These are phyloP conservation scores for Neogale vison DNA, from an alignment of 2,113 vertebrate species.

Conservation along the genomic window DNA sequence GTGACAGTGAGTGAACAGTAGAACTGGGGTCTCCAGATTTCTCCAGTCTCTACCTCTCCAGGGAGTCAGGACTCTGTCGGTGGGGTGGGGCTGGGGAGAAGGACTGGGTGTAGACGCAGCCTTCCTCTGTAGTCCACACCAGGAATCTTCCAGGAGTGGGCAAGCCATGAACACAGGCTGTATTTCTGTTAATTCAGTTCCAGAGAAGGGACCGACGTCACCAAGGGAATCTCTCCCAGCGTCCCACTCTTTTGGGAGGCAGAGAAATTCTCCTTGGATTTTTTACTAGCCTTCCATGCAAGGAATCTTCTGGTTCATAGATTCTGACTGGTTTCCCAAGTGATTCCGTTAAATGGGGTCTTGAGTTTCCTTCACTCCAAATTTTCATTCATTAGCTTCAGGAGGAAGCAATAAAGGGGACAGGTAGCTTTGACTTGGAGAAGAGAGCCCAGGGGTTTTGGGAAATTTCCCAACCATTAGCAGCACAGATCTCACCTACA, in stretches of 20 bases:
- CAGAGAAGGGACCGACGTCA: fast-evolving
- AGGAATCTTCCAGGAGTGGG: fast-evolving
- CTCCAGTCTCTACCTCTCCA: neutral
- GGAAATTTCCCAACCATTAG: neutral
- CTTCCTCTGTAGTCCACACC: fast-evolving
- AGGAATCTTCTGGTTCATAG: neutral
- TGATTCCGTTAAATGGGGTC: neutral
- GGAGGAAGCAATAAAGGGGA: neutral
- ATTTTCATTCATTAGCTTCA: neutral
- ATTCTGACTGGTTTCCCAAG: neutral
- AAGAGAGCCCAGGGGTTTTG: neutral
- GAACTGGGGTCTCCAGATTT: neutral
- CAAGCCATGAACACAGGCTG: neutral
- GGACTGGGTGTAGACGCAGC: fast-evolving
- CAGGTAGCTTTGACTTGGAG: fast-evolving
- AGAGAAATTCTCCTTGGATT: neutral
- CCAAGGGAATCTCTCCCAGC: neutral
- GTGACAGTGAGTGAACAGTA: neutral
- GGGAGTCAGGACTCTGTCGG: neutral
- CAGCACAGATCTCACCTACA: neutral
- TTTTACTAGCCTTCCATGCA: neutral
- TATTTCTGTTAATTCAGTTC: fast-evolving
- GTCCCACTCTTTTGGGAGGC: neutral
- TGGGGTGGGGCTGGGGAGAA: too few species aligned
- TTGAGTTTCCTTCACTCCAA: neutral